Percentiles rank a stretch among this genome's conserved stretches.
Conservation (phyloP, 2,888 invertebrate species). For the Morpho deidamia region DNA sequence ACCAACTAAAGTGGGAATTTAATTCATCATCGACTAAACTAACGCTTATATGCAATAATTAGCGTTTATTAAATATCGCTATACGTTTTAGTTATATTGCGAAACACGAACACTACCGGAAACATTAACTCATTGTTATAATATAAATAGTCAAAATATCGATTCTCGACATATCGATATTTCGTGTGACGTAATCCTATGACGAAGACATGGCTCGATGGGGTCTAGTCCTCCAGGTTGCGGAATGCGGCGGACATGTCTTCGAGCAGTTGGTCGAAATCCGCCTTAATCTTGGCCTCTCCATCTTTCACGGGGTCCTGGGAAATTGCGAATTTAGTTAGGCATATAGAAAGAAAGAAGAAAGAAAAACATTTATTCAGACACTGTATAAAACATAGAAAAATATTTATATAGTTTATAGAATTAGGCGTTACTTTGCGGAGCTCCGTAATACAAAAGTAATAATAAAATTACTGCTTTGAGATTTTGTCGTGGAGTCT, state of each 20-base stretch:
- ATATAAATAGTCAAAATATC: slow-evolving; percentile 7
- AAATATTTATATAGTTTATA: no score
- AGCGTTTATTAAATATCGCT: no score
- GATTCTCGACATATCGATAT: slow-evolving; percentile 23
- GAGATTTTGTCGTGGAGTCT: no score
- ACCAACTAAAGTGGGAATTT: background rate
- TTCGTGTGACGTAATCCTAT: slow-evolving; percentile 1
- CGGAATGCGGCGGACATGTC: slow-evolving; percentile 98
- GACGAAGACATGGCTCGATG: background rate
- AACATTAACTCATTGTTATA: background rate
- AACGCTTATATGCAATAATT: slow-evolving; percentile 1
- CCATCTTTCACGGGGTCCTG: slow-evolving; percentile 99
- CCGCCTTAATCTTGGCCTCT: slow-evolving; percentile 97
- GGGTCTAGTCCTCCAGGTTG: slow-evolving; percentile 95
- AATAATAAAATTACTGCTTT: no score
- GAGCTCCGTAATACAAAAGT: no score
- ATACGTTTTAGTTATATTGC: no score
- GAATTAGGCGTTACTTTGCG: no score
- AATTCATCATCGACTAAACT: background rate
- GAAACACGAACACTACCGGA: slow-evolving; percentile 7
- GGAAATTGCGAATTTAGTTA: background rate
- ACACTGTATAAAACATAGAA: no score
- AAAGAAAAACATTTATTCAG: no score
- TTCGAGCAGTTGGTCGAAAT: slow-evolving; percentile 97
- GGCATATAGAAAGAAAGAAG: no score